These are phyloP conservation scores for Cosmorhoe ocellata DNA, from an alignment of 2,888 invertebrate species.

Conservation along the genomic window DNA sequence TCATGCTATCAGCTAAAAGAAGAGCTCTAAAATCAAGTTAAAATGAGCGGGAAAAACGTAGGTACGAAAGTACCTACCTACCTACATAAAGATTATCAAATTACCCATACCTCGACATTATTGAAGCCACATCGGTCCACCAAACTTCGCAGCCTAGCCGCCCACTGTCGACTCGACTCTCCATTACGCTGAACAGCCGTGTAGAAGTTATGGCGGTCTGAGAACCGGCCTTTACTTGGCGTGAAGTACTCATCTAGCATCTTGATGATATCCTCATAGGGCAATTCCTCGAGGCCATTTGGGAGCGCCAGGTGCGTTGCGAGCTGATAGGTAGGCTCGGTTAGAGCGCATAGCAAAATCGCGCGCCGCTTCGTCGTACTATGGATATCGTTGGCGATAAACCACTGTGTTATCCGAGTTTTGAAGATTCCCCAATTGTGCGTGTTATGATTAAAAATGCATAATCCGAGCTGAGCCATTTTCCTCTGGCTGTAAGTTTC, in stretches of 20 bases:
- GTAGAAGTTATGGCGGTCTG: slow-evolving; percentile 8
- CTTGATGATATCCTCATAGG: slow-evolving; percentile 8
- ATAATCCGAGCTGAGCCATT: slow-evolving; percentile 9
- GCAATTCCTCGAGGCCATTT: background rate
- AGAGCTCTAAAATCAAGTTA: no score
- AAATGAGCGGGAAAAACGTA: no score
- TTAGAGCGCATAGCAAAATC: slow-evolving; percentile 1
- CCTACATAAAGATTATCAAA: no score
- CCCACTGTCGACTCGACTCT: background rate
- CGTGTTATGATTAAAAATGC: slow-evolving; percentile 4
- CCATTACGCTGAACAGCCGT: background rate
- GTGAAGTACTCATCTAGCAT: slow-evolving; percentile 10
- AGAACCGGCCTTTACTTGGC: background rate
- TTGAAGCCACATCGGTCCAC: slow-evolving; percentile 2
- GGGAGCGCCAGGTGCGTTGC: slow-evolving; percentile 1
- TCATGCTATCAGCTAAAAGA: no score
- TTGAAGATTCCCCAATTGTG: slow-evolving; percentile 9
- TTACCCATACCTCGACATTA: no score
- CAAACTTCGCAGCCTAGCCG: background rate
- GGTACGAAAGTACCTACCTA: no score
- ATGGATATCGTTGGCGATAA: slow-evolving; percentile 12
- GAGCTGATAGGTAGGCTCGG: slow-evolving; percentile 6
- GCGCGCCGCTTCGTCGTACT: slow-evolving; percentile 1
- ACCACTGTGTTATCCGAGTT: slow-evolving; percentile 11
- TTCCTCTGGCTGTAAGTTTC: background rate